These are phyloP conservation scores for Coilia nasus DNA, from an alignment of 2,797 vertebrate species.

Conservation along the genomic window DNA sequence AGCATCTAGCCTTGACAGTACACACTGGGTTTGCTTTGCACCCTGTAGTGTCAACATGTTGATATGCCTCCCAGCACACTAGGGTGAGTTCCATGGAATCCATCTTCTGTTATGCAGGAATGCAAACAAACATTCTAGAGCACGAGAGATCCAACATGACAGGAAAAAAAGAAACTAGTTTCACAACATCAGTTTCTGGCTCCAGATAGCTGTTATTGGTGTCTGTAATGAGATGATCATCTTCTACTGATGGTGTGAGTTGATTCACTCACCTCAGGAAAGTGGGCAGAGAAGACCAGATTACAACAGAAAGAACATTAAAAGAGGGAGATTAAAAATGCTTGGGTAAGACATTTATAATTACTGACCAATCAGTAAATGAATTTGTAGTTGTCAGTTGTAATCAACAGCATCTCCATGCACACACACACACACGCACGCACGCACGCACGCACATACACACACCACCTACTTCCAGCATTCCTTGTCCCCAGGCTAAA, in stretches of 20 bases:
- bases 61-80: not conserved
- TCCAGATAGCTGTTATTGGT: no score
- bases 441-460: not conserved
- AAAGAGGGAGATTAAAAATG: not conserved
- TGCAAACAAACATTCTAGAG: not conserved
- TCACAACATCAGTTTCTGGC: constrained; percentile 29
- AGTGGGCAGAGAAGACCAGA: not conserved
- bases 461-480: not conserved
- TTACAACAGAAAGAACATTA: not conserved
- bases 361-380: not conserved
- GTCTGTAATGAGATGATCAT: constrained; percentile 15
- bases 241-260: constrained; percentile 30
- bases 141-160: not conserved
- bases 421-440: not conserved
- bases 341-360: not conserved
- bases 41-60: not conserved
- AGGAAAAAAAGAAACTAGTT: not conserved
- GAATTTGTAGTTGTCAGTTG: not conserved
- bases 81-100: not conserved
- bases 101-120: not conserved
- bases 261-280: constrained; percentile 14
- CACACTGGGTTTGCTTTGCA: no score
- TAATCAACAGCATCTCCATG: not conserved
- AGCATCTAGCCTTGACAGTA: not conserved
- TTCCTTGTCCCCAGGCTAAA: not conserved